Base-by-base conservation (phyloP, 1,140 invertebrate species). In the Palaemon carinicauda region DNA sequence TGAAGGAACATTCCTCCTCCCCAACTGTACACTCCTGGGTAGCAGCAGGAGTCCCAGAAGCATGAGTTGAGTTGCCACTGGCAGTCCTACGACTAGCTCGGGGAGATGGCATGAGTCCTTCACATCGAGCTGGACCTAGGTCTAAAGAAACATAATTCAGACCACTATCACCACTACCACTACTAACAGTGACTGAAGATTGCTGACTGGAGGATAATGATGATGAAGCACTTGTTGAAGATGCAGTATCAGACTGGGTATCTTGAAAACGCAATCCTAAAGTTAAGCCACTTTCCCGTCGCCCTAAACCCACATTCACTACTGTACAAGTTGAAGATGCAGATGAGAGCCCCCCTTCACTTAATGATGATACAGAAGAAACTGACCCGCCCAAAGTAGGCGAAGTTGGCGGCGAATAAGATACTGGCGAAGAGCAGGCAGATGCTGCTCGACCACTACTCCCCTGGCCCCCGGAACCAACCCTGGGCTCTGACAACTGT, bases 301-400 rank as follows among this genome's bases (percentile, higher is more conserved):
- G 69, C 19, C 33, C 79, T n/a, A 82, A 69, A 73, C 89, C 89
- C 74, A 89, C 82, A 53, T 89, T 89, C 56, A 89, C 87, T 53
- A 89, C 89, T 51, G 89, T 89, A 78, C 89, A 89, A 14, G 89
- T 89, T 27, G 89, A 89, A 4, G 89, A 89, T 31, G 89, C 89
- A 19, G 89, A 89, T 31, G 89, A 89, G 24, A 89, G 74, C 19
- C 87, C 89, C 78, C 89, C 87, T 69, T 89, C 89, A 83, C 89
- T 89, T 53, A 89, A 71, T 21, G 89, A 89, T 9, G 89, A 89
- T 73, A 88, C 87, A 52, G 89, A 89, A 21, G 89, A 89, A 41
- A 88, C 82, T 27, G 89, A 88, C 17, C 87, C 87, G 31, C 85
- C 71, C 52, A 89, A 80, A 50, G 87, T 89, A n/a, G 89, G 89